Evolutionary conservation across 2,113 vertebrate genomes (phyloP).

Genomic region (Mesitornis unicolor): DNA sequence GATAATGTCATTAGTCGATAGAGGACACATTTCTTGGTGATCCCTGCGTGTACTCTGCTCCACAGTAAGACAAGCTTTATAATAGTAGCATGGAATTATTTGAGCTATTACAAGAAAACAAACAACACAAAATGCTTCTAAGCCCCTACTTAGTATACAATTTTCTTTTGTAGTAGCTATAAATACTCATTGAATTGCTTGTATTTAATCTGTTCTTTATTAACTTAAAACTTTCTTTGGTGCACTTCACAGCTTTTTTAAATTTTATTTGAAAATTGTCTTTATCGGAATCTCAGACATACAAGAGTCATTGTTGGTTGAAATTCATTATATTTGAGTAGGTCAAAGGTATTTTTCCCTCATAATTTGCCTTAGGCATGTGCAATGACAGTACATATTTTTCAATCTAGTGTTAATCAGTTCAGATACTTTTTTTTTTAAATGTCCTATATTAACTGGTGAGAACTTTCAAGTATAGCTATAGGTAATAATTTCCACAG

Average conservation of each 20-base stretch:
- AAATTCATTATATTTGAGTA: background rate
- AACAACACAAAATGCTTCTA: background rate
- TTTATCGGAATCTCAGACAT: background rate
- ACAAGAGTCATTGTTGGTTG: background rate
- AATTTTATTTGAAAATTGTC: background rate
- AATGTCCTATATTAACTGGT: background rate
- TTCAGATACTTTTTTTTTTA: background rate
- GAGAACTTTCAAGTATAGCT: background rate
- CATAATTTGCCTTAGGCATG: background rate
- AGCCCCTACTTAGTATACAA: rapidly evolving
- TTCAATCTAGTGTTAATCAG: background rate
- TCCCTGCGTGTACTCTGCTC: background rate
- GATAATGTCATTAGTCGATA: background rate
- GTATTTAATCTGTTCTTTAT: background rate
- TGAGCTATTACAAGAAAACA: background rate
- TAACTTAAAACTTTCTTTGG: background rate
- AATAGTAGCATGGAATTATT: background rate
- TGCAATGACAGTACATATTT: background rate
- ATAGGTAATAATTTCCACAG: background rate
- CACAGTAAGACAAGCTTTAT: background rate
- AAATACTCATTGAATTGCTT: background rate
- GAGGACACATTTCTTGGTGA: background rate
- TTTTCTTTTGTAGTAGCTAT: background rate
- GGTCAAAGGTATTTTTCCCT: background rate
- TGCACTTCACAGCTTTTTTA: background rate